Evolutionary conservation across 2,888 invertebrate species (phyloP), one percentile per base, ranked within the genome.

Genomic region (Tineola bisselliella): DNA sequence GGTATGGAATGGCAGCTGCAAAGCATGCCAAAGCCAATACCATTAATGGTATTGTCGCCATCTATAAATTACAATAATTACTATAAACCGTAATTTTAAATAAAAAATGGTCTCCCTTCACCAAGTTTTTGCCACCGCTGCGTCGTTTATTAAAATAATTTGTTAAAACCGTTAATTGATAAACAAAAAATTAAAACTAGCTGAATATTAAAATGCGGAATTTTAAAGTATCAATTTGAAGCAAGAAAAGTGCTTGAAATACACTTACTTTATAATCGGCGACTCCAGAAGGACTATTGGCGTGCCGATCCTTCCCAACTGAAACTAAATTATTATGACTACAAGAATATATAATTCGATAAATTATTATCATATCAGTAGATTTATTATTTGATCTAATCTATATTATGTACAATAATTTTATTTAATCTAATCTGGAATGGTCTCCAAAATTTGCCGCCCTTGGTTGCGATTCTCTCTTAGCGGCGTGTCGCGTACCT

Each of bases 11-110:
- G 1, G 75, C 79, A 3, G 68, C 72, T 62, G 69, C 67, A 1
- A 72, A 62, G 65, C 73, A 78, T 52, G 65, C 70, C 62, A 72
- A 61, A 1, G 70, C 69, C 18, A 81, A 61, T 57, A 79, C 63
- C 58, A 79, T 43, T 4, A 77, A 62, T 62, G 69, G 70, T 63
- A 71, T 66, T 48, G 75, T 68, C 75, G 75, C 79, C 86, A 86
- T 84, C 84, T 84, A 65, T 60, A 72, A 61, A 48, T 48, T 25
- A 25, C 2, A 25, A 25, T 25, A 25, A 25, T 25, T n/a, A n/a
- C n/a, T n/a, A 25, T 4, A 25, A 25, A 25, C 6, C 25, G 6
- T n/a, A n/a, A n/a, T n/a, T n/a, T n/a, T n/a, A n/a, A n/a, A n/a
- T n/a, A n/a, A n/a, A n/a, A n/a, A n/a, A n/a, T n/a, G n/a, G n/a